Percentiles rank a stretch among this genome's conserved stretches.
Evolutionary conservation across 1,140 invertebrate species (phyloP).

Genomic region (Drosophila pectinifera): DNA sequence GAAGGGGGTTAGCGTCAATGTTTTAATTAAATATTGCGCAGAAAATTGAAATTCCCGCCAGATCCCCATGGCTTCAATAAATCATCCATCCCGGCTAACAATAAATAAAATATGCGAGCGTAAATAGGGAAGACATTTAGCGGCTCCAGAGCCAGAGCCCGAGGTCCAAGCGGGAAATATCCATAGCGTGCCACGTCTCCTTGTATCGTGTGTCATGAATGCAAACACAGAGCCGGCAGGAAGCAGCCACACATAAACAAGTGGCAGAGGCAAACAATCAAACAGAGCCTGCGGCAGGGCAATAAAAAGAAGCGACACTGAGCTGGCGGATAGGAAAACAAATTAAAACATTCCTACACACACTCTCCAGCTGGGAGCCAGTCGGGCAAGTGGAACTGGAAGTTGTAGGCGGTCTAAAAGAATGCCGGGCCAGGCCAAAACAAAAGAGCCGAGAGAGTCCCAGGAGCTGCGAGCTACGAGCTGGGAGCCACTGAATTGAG

Average conservation of each 20-base stretch:
- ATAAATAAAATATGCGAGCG: conserved; percentile 61
- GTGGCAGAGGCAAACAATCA: conserved; percentile 74
- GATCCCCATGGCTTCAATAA: conserved; percentile 77
- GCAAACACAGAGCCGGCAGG: conserved; percentile 58
- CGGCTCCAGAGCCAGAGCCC: conserved; percentile 40
- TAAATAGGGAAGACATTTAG: conserved; percentile 56
- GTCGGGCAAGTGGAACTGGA: conserved; percentile 13
- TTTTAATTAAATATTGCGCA: conserved; percentile 74
- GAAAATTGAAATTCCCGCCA: conserved; percentile 70
- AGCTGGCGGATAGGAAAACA: conserved; percentile 78
- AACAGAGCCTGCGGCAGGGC: conserved; percentile 73
- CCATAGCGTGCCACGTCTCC: conserved; percentile 68
- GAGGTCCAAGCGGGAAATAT: conserved; percentile 56
- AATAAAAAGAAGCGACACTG: conserved; percentile 78
- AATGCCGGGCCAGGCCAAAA: conserved; percentile 66
- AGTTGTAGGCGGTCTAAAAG: conserved; percentile 63
- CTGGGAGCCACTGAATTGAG: conserved; percentile 73
- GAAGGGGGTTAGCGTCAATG: conserved; percentile 44
- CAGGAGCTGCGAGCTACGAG: conserved; percentile 6
- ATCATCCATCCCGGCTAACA: conserved; percentile 77
- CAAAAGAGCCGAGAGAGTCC: conserved; percentile 63
- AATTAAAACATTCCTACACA: conserved; percentile 84
- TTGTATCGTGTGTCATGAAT: conserved; percentile 76
- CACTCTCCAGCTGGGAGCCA: conserved; percentile 41
- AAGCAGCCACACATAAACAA: conserved; percentile 53